Evolutionary conservation across 2,888 invertebrate species (phyloP), one percentile per base, ranked within the genome.

Genomic region (Drosophila lacicola): DNA sequence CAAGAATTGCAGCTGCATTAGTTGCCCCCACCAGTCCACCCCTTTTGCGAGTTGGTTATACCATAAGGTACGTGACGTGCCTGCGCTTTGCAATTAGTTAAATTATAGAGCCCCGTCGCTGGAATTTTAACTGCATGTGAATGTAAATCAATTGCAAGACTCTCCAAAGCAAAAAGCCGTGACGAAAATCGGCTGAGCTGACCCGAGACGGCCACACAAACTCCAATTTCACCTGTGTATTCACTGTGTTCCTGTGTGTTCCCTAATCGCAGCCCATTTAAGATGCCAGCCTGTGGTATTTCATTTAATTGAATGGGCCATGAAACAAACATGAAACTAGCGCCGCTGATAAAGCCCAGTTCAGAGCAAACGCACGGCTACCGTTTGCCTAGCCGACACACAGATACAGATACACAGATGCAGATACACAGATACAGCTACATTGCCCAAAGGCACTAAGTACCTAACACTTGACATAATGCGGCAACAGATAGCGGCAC

Each of bases 381-480:
- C 77, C 78, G 76, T 77, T 61, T 46, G n/a, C 2, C 29, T 42
- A 9, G 29, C 41, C 45, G 29, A 56, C 37, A 36, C 33, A 36
- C 41, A 56, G 29, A 74, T 46, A 34, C 41, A 41, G 13, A 47
- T 25, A 63, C 39, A 47, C 17, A 37, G 36, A n/a, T 36, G 33
- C 14, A 29, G 9, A 8, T 37, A 50, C 44, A 54, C 36, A 36
- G 47, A 41, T 46, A 61, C 61, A 64, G 56, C 51, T 70, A 53
- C 60, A 34, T 57, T 41, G 70, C 46, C 56, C 55, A 56, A 10
- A 78, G 88, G 89, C 84, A 80, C 89, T 89, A 90, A 90, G 89
- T 90, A 90, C 83, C 89, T 90, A 83, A 90, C 90, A 90, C 91
- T 89, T 83, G 83, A 83, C 83, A 87, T 84, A 87, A 83, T 87